Conservation (phyloP, 2,888 invertebrate species). For the Drosophila nr. medialis region DNA sequence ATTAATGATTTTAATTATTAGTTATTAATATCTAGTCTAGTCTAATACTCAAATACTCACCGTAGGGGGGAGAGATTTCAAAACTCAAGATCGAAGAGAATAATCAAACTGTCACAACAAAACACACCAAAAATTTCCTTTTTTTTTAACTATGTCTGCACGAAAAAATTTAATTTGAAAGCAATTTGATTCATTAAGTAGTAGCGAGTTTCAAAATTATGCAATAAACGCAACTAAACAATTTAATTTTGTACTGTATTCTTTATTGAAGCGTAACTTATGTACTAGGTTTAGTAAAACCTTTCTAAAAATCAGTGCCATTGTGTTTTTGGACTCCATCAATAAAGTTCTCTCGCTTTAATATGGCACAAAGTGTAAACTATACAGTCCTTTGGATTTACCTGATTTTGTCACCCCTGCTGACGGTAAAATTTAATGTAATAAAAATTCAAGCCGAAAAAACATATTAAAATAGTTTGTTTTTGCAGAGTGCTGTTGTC, state of each 20-base stretch:
- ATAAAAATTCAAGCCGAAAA: not conserved
- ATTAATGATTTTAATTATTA: not conserved
- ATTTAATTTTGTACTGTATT: not conserved
- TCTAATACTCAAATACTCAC: too few relatives aligned
- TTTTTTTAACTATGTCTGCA: not conserved
- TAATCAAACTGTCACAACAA: not conserved
- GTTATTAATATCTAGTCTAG: too few relatives aligned
- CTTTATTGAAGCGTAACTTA: constrained; percentile 6
- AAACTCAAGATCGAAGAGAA: not conserved
- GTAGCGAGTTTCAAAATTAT: not conserved
- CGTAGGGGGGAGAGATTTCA: too few relatives aligned
- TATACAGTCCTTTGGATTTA: not conserved
- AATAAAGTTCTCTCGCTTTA: not conserved
- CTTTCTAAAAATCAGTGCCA: not conserved
- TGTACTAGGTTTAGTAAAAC: not conserved
- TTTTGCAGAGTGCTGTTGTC: not conserved
- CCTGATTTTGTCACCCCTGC: not conserved
- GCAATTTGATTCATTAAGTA: not conserved
- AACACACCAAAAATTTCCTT: rapidly evolving
- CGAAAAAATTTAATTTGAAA: not conserved
- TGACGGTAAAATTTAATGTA: constrained; percentile 3
- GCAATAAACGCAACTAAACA: not conserved
- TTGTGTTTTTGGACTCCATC: not conserved
- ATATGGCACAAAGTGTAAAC: not conserved
- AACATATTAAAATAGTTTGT: too few relatives aligned